Conservation (phyloP, 2,113 vertebrate species). For the Gracilinanus agilis region DNA sequence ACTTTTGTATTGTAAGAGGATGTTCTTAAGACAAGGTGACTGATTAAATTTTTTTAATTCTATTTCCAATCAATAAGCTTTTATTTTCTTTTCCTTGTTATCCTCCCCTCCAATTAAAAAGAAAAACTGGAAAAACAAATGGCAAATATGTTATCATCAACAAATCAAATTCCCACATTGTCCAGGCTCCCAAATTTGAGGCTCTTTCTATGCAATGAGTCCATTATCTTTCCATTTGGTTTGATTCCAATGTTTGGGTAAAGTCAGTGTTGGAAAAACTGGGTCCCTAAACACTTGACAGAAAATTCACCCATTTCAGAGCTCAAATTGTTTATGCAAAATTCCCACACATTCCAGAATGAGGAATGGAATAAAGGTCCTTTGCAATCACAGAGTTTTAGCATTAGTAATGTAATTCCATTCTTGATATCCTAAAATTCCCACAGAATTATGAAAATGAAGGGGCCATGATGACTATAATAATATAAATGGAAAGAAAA, state of each 20-base stretch:
- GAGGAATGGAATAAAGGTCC: not conserved
- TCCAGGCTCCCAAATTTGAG: not conserved
- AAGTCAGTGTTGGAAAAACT: not conserved
- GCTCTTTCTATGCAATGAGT: not conserved
- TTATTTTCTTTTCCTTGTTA: not conserved
- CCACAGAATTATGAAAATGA: not conserved
- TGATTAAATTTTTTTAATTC: not conserved
- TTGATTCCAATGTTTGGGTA: not conserved
- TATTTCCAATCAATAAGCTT: not conserved
- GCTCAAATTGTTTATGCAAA: not conserved
- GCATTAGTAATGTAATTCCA: not conserved
- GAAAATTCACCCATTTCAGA: not conserved
- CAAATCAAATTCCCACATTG: not conserved
- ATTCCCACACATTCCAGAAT: not conserved
- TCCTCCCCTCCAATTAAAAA: not conserved
- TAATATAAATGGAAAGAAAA: not conserved
- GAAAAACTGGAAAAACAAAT: not conserved
- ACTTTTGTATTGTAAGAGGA: not conserved
- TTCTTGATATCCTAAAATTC: not conserved
- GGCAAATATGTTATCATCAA: not conserved
- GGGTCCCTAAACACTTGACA: not conserved
- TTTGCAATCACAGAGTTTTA: not conserved
- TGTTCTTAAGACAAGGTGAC: not conserved
- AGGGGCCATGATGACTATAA: not conserved
- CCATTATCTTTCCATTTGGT: not conserved